Conservation (phyloP, 2,797 vertebrate species). For the Oreochromis mossambicus region DNA sequence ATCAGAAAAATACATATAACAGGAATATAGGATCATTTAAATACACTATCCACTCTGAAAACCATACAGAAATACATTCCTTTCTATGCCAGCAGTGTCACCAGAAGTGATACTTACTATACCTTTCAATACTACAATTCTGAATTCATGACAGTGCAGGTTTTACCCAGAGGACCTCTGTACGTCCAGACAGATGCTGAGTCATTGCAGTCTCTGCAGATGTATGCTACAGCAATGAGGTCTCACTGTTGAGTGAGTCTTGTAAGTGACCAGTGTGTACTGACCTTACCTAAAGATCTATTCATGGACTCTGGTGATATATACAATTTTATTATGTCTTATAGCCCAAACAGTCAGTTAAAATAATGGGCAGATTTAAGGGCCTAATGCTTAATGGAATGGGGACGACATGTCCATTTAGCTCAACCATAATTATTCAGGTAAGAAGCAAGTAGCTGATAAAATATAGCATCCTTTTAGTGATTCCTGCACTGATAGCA, state of each 20-base stretch:
- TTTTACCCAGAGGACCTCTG: not conserved
- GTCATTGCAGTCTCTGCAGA: not conserved
- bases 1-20: not conserved
- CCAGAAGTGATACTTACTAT: not conserved
- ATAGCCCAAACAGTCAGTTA: not conserved
- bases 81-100: not conserved
- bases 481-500: not conserved
- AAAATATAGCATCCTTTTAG: not conserved
- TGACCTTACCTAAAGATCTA: not conserved
- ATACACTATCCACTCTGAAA: not conserved
- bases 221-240: not conserved
- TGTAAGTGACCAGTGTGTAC: rapidly evolving
- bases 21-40: not conserved
- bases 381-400: not conserved
- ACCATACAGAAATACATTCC: not conserved
- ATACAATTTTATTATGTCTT: not conserved
- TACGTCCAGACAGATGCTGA: not conserved
- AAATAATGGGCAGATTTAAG: not conserved
- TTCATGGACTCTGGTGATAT: not conserved
- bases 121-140: not conserved
- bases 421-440: not conserved
- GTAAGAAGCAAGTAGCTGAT: not conserved
- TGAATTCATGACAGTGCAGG: not conserved
- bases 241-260: not conserved
- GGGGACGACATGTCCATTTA: not conserved